These are phyloP conservation scores for Ctenochaetus hawaiiensis DNA, from an alignment of 2,797 vertebrate genomes.

Conservation along the genomic window DNA sequence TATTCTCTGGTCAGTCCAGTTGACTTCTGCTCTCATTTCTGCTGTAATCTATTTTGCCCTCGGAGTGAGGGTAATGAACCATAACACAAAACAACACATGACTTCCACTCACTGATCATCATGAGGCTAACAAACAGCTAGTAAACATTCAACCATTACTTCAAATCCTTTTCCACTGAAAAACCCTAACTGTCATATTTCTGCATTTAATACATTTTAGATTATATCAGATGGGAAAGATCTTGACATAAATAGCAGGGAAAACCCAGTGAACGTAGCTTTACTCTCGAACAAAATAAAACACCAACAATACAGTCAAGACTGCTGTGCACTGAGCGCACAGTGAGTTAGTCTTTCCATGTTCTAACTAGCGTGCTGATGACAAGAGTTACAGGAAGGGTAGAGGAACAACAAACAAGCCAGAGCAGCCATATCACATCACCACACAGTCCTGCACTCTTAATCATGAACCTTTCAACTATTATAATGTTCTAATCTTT, in stretches of 20 bases:
- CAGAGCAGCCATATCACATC: neutral
- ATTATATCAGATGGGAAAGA: neutral
- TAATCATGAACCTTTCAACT: no score
- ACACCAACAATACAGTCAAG: neutral
- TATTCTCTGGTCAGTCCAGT: slow-evolving; percentile 29
- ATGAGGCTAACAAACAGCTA: slow-evolving; percentile 33
- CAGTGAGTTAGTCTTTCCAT: neutral
- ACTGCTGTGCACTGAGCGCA: neutral
- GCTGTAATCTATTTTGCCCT: slow-evolving; percentile 61
- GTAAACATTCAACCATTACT: slow-evolving; percentile 22
- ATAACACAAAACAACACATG: slow-evolving; percentile 63
- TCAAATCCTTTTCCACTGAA: neutral
- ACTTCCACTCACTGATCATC: slow-evolving; percentile 59
- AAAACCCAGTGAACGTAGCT: neutral
- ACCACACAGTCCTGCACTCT: neutral
- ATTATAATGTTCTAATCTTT: neutral
- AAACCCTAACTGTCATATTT: neutral
- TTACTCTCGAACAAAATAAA: neutral
- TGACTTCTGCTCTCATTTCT: slow-evolving; percentile 50
- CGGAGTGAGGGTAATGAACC: slow-evolving; percentile 63
- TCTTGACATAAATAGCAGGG: neutral
- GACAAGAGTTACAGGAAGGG: slow-evolving; percentile 20
- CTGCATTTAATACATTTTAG: neutral
- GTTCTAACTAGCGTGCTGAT: neutral
- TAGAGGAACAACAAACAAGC: slow-evolving; percentile 13